These are phyloP conservation scores for Gopherus evgoodei DNA, from an alignment of 2,113 vertebrate genomes.

Conservation along the genomic window DNA sequence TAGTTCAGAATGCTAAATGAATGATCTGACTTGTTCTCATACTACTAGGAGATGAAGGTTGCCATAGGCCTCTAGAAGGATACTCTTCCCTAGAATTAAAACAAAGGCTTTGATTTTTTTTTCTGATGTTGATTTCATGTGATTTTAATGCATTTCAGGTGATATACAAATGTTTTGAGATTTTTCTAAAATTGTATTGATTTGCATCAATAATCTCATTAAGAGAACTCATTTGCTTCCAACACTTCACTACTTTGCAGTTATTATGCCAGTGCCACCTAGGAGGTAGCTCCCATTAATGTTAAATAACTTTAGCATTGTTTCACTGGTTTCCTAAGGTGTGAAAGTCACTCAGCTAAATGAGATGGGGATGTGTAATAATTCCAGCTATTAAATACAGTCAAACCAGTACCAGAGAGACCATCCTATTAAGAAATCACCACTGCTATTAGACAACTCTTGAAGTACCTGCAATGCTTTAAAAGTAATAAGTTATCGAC, in stretches of 20 bases:
- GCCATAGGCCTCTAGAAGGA: background rate
- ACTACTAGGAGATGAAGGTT: background rate
- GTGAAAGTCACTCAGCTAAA: background rate
- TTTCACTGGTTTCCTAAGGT: background rate
- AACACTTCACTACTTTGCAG: background rate
- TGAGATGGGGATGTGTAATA: background rate
- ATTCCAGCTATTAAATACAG: background rate
- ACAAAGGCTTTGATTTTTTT: background rate
- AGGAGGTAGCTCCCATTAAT: background rate
- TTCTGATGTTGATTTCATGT: background rate
- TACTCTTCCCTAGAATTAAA: background rate
- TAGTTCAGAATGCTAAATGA: background rate
- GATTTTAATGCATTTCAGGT: background rate
- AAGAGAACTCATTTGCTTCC: background rate
- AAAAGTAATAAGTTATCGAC: background rate
- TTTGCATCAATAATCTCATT: background rate
- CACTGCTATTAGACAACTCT: background rate
- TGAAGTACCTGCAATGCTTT: background rate
- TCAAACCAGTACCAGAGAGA: background rate
- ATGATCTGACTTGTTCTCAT: background rate
- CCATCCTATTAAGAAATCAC: background rate
- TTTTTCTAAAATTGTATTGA: background rate
- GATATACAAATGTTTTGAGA: background rate
- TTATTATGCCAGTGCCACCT: background rate
- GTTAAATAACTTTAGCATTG: background rate